Percentiles rank a stretch among this genome's conserved stretches.
Conservation (phyloP, 2,888 invertebrate genomes). For the Pterostichus niger region DNA sequence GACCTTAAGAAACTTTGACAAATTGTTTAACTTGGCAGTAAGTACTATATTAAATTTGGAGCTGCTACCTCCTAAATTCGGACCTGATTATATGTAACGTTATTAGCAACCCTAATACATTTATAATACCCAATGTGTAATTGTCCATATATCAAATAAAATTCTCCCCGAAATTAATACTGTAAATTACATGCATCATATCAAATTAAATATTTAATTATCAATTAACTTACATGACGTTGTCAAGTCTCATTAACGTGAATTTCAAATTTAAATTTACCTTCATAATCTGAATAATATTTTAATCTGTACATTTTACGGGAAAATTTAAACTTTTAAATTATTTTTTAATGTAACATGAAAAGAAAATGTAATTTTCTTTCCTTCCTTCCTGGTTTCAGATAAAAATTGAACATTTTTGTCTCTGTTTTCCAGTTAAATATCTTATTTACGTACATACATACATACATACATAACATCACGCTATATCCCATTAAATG, state of each 20-base stretch:
- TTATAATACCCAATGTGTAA: slow-evolving; percentile 12
- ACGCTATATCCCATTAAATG: too few species aligned
- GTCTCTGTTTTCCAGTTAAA: not conserved
- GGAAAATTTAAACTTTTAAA: not conserved
- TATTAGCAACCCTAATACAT: not conserved
- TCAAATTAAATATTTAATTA: slow-evolving; percentile 32
- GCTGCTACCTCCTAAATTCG: not conserved
- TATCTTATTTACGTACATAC: not conserved
- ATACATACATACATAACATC: too few species aligned
- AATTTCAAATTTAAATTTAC: slow-evolving; percentile 4
- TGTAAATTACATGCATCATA: slow-evolving; percentile 19
- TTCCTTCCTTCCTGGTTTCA: too few species aligned
- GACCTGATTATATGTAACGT: not conserved
- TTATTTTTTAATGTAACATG: too few species aligned
- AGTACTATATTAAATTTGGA: too few species aligned
- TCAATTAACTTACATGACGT: slow-evolving; percentile 20
- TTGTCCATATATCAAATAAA: slow-evolving; percentile 16
- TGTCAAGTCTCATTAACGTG: slow-evolving; percentile 20
- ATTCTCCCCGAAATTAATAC: slow-evolving; percentile 20
- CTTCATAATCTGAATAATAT: not conserved
- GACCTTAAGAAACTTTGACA: too few species aligned
- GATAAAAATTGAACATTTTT: too few species aligned
- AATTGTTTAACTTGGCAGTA: too few species aligned
- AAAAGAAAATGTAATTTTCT: too few species aligned
- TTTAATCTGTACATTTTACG: not conserved